Percentiles rank a stretch among this genome's conserved stretches.
phyloP scores from a whole-genome alignment of 2,113 vertebrate species.

The Spea bombifrons region DNA sequence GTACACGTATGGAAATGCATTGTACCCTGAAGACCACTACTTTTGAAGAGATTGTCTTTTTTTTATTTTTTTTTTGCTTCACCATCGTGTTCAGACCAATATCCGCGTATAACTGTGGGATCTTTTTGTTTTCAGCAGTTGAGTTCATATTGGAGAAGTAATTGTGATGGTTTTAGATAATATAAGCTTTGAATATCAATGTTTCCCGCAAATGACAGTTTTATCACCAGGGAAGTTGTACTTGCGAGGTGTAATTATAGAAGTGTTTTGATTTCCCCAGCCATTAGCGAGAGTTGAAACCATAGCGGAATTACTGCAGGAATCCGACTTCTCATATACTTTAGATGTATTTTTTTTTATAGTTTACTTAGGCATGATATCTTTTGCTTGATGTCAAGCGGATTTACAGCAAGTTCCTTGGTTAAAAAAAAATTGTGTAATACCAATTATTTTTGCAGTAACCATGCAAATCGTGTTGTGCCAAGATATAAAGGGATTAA shows the following conservation, averaged over 20 bases:
- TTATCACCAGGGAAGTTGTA: slow-evolving; percentile 53
- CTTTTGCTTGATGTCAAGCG: slow-evolving; percentile 48
- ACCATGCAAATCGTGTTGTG: slow-evolving; percentile 68
- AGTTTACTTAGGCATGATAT: slow-evolving; percentile 50
- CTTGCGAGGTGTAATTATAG: slow-evolving; percentile 58
- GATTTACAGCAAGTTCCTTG: slow-evolving; percentile 55
- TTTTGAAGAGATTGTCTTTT: not conserved
- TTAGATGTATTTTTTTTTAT: slow-evolving; percentile 15
- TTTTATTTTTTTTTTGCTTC: not conserved
- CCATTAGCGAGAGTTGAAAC: slow-evolving; percentile 57
- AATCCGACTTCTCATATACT: not conserved
- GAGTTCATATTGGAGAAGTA: slow-evolving; percentile 55
- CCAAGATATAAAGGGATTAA: slow-evolving; percentile 66
- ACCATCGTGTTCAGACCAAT: not conserved
- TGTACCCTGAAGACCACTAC: slow-evolving; percentile 1
- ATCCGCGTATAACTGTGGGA: slow-evolving; percentile 11
- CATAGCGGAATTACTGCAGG: slow-evolving; percentile 52
- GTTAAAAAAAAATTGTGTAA: slow-evolving; percentile 54
- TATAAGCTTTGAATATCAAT: slow-evolving; percentile 62
- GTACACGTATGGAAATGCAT: not conserved
- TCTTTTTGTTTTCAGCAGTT: slow-evolving; percentile 51
- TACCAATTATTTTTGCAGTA: slow-evolving; percentile 66
- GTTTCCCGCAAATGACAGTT: slow-evolving; percentile 55
- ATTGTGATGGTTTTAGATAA: slow-evolving; percentile 54
- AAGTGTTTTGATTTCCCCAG: slow-evolving; percentile 55